Evolutionary conservation across 2,113 vertebrate species (phyloP).

Genomic region (Choloepus hoffmanni): DNA sequence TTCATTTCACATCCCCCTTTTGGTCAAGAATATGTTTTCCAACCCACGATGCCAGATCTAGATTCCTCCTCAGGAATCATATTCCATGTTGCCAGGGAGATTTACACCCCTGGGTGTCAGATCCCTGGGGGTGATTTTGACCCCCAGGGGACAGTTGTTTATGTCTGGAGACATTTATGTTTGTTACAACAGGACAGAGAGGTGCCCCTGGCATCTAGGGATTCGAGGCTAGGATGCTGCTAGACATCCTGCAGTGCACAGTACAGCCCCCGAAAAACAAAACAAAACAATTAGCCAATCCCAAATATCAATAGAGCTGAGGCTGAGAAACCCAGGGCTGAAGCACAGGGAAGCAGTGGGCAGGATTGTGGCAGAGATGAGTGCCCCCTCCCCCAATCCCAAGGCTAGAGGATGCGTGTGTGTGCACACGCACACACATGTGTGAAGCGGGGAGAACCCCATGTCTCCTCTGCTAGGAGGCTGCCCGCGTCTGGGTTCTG

Average conservation of each 20-base stretch:
- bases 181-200: not conserved
- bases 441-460: not conserved
- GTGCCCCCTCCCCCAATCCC: fast-evolving
- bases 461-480: not conserved
- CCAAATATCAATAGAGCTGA: too few species aligned
- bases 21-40: too few species aligned
- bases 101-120: too few species aligned
- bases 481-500: fast-evolving
- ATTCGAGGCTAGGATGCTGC: not conserved
- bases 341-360: too few species aligned
- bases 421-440: fast-evolving
- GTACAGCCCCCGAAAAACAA: not conserved
- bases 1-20: too few species aligned
- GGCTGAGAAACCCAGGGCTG: not conserved
- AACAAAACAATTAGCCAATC: too few species aligned
- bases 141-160: not conserved
- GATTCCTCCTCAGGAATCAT: too few species aligned
- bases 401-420: not conserved
- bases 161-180: not conserved
- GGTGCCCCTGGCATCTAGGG: not conserved
- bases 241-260: fast-evolving
- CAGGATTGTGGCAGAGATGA: not conserved
- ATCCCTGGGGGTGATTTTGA: not conserved
- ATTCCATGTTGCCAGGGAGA: too few species aligned
- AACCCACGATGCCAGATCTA: too few species aligned